phyloP scores from a whole-genome alignment of 2,113 vertebrate genomes.

The Phrynosoma blainvillii region DNA sequence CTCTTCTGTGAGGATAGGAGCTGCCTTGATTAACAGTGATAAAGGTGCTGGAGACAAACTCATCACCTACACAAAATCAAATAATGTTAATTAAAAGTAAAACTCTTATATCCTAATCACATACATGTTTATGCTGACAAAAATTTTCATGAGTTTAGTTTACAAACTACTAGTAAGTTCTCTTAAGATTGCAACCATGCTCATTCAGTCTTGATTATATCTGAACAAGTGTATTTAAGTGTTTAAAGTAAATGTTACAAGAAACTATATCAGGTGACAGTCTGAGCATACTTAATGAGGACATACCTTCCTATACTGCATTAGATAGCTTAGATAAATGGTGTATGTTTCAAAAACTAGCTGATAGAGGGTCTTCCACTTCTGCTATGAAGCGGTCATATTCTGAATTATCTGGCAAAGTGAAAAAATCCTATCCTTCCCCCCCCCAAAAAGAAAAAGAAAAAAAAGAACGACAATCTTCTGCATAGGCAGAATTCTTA shows the following conservation, averaged over 20 bases:
- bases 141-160: neutral
- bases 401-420: neutral
- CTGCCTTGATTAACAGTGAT: slow-evolving; percentile 95
- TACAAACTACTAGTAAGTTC: neutral
- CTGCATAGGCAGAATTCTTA: neutral
- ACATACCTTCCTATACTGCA: neutral
- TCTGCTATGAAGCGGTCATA: neutral
- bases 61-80: slow-evolving; percentile 86
- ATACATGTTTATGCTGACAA: neutral
- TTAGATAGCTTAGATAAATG: neutral
- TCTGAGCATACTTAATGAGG: too few relatives aligned
- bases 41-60: slow-evolving; percentile 94
- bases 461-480: neutral
- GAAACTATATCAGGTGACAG: neutral
- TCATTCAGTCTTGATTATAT: neutral
- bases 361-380: neutral
- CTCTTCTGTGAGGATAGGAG: slow-evolving; percentile 93
- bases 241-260: neutral
- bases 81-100: neutral
- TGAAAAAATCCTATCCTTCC: neutral
- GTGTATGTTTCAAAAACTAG: neutral
- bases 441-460: too few relatives aligned
- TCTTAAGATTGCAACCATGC: neutral
- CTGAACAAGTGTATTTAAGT: neutral
- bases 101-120: neutral